phyloP scores from a whole-genome alignment of 2,888 invertebrate genomes.

The Papilio demoleus region DNA sequence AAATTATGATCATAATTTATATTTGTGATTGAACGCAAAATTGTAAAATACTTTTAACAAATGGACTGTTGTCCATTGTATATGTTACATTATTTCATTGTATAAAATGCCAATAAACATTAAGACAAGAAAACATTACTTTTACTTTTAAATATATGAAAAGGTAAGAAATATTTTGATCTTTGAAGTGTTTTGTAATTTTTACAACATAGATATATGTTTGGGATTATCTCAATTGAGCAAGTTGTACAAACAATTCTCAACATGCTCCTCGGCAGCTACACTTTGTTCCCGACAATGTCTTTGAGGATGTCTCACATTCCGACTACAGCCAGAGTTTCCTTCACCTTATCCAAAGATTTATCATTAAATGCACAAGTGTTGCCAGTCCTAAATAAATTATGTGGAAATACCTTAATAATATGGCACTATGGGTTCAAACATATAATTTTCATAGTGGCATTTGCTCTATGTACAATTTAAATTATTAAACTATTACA shows the following conservation, averaged over 20 bases:
- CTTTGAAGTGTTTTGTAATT: not conserved
- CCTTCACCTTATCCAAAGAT: not conserved
- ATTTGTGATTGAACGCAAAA: slow-evolving; percentile 22
- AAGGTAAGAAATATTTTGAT: not conserved
- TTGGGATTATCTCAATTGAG: slow-evolving; percentile 30
- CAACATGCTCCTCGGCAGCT: not conserved
- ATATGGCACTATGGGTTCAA: slow-evolving; percentile 77
- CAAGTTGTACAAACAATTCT: not conserved
- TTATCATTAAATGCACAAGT: slow-evolving; percentile 37
- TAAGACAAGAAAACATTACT: not conserved
- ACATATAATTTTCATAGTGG: slow-evolving; percentile 79
- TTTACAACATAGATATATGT: slow-evolving; percentile 5
- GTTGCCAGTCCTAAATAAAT: slow-evolving; percentile 33
- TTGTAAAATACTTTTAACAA: slow-evolving; percentile 16
- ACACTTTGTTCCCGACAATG: slow-evolving; percentile 5
- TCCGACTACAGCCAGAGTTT: not conserved
- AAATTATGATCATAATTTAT: slow-evolving; percentile 28
- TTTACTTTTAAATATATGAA: slow-evolving; percentile 9
- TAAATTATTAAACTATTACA: slow-evolving; percentile 43
- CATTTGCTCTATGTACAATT: slow-evolving; percentile 54
- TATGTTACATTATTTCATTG: slow-evolving; percentile 8
- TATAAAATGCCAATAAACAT: slow-evolving; percentile 9
- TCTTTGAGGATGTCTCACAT: not conserved
- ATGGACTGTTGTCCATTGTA: not conserved
- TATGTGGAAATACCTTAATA: slow-evolving; percentile 50